Base-by-base conservation (phyloP, 2,797 vertebrate species). In the Tiaroga cobitis region DNA sequence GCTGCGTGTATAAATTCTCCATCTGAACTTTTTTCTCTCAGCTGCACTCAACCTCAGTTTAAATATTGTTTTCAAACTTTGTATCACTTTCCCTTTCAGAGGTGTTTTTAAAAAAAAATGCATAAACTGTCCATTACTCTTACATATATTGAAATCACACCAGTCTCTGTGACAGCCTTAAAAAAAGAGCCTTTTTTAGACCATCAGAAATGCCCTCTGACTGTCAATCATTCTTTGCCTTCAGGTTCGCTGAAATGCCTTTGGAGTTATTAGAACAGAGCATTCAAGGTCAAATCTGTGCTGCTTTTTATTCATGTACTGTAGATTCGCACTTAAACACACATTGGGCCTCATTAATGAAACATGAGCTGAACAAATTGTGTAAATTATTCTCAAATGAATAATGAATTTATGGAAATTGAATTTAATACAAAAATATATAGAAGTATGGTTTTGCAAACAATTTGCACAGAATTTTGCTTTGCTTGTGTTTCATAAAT, bases 291-390 rank as follows among this genome's bases (percentile, higher is more conserved):
- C 34, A 41, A 59, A 43, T 29, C 80, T 72, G 21, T 37, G 51
- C 49, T 24, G 11, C 37, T 61, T 56, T 81, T 72, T 41, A 59
- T 56, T 72, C 21, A 69, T 29, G 21, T 26, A 26, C 11, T 61
- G 56, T 59, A 56, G 43, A 32, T 29, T 68, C 10, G 2, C 61
- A 15, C 41, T 49, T 15, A 21, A 49, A 59, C 65, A 81, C 32
- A 56, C 32, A 39, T 29, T 59, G 34, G 7, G 49, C 46, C 79
- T 81, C 79, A 69, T 70, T 49, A 34, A 26, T 39, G 32, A 81
- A 56, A 69, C 80, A 81, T 72, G 68, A 82, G 80, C 19, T 11
- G 49, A 72, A 43, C 16, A 59, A 65, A 65, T 18, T 11, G 9
- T 63, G 37, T 37, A 39, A 16, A 56, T 76, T 32, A 8, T 39